Conservation (phyloP, 1,140 invertebrate species). For the Onthophagus taurus region DNA sequence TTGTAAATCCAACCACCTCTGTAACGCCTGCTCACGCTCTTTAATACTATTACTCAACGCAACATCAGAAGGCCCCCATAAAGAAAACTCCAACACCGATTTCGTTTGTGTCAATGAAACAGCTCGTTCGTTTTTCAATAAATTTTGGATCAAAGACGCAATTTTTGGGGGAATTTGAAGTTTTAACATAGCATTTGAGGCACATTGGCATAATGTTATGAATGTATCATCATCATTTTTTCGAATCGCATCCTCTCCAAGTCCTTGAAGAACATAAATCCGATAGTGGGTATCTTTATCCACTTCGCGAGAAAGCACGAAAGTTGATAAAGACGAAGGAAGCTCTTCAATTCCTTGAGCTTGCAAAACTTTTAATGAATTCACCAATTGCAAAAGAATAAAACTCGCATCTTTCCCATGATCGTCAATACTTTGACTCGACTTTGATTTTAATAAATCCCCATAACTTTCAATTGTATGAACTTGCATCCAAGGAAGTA, state of each 20-base stretch:
- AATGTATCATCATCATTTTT: slow-evolving; percentile 47
- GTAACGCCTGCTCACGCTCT: slow-evolving; percentile 59
- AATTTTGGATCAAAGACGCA: slow-evolving; percentile 53
- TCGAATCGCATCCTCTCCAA: slow-evolving; percentile 49
- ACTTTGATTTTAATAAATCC: slow-evolving; percentile 42
- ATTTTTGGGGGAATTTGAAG: slow-evolving; percentile 43
- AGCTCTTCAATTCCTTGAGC: slow-evolving; percentile 73
- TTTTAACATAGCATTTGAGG: slow-evolving; percentile 55
- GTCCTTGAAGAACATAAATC: slow-evolving; percentile 62
- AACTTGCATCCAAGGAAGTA: slow-evolving; percentile 58
- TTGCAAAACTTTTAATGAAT: slow-evolving; percentile 72
- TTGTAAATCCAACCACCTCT: slow-evolving; percentile 75
- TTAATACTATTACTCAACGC: slow-evolving; percentile 51
- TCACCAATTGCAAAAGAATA: slow-evolving; percentile 69
- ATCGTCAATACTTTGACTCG: slow-evolving; percentile 37
- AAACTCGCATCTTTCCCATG: slow-evolving; percentile 45
- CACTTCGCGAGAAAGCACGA: slow-evolving; percentile 47
- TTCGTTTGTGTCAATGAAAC: slow-evolving; percentile 62
- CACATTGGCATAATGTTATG: slow-evolving; percentile 69
- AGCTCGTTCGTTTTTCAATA: slow-evolving; percentile 59
- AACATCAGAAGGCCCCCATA: slow-evolving; percentile 76
- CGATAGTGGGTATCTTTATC: slow-evolving; percentile 48
- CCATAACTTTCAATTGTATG: slow-evolving; percentile 59
- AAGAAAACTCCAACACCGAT: slow-evolving; percentile 67
- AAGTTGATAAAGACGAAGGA: slow-evolving; percentile 53